A percentile compares a stretch with the other conserved stretches of the same genome.
These are phyloP conservation scores for Crocuta crocuta DNA, from an alignment of 2,113 vertebrate genomes.

Conservation along the genomic window DNA sequence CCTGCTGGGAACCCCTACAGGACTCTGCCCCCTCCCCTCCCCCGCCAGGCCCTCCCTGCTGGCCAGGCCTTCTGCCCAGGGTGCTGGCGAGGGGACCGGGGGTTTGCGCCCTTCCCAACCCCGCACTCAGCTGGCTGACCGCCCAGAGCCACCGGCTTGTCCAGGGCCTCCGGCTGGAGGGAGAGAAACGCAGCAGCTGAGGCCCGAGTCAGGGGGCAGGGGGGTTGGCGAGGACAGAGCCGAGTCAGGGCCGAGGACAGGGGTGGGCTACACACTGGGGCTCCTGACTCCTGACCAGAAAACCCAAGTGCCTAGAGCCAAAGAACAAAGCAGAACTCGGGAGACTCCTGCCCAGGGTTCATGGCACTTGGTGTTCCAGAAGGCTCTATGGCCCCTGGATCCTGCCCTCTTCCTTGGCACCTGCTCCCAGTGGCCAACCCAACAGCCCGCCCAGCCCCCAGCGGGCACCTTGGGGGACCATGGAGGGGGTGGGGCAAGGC, in stretches of 20 bases:
- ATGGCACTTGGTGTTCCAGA: rapidly evolving
- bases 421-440: not conserved
- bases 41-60: not conserved
- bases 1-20: no score
- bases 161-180: not conserved
- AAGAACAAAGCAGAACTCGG: not conserved
- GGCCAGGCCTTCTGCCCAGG: not conserved
- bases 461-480: not conserved
- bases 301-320: not conserved
- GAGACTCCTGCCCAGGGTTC: not conserved
- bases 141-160: not conserved
- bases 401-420: not conserved
- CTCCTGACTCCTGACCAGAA: not conserved
- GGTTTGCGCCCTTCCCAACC: not conserved
- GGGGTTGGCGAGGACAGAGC: not conserved
- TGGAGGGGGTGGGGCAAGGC: not conserved
- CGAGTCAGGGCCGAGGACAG: not conserved
- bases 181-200: rapidly evolving
- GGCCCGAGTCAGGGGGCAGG: not conserved
- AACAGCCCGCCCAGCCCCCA: no score
- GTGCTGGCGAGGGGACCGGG: not conserved
- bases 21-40: rapidly evolving
- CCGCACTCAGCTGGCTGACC: rapidly evolving
- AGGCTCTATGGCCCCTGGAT: not conserved
- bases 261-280: not conserved